Evolutionary conservation across 1,140 invertebrate genomes (phyloP).

Genomic region (Anagrus nilaparvatae): DNA sequence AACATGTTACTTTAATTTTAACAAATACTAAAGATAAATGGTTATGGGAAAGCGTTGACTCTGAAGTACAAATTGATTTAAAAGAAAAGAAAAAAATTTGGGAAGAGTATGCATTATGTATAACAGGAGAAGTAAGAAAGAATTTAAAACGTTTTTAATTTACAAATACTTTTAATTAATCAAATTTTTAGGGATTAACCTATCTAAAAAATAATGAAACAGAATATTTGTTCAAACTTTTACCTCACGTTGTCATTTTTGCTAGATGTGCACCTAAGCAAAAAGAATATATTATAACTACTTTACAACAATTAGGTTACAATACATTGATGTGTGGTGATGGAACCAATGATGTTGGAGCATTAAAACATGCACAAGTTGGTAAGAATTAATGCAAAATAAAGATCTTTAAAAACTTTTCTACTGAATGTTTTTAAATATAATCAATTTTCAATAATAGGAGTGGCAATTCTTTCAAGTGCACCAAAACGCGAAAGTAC

Average conservation of each 20-base stretch:
- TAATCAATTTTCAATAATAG: conserved; percentile 31
- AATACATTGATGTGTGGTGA: conserved; percentile 99
- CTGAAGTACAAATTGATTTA: conserved; percentile 51
- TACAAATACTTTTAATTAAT: conserved; percentile 2
- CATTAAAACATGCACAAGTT: conserved; percentile 96
- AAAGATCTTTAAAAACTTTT: conserved; percentile 2
- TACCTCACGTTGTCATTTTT: conserved; percentile 83
- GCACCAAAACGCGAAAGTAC: conserved; percentile 55
- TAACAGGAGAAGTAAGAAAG: conserved; percentile 77
- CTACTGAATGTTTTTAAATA: neutral
- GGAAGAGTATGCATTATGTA: conserved; percentile 74
- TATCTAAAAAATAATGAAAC: conserved; percentile 57
- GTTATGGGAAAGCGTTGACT: conserved; percentile 77
- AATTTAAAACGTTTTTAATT: too few relatives aligned
- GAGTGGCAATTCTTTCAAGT: conserved; percentile 82
- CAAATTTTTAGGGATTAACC: conserved; percentile 51
- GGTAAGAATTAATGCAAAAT: conserved; percentile 43
- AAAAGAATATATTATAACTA: conserved; percentile 90
- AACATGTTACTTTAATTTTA: conserved; percentile 64
- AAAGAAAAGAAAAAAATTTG: conserved; percentile 47
- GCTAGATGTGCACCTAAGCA: conserved; percentile 93
- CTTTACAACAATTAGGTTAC: conserved; percentile 79
- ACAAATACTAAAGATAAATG: conserved; percentile 45
- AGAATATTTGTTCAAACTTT: conserved; percentile 57
- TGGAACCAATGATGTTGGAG: conserved; percentile 99